Percentiles rank a stretch among this genome's conserved stretches.
Conservation (phyloP, 2,113 vertebrate species). For the Odocoileus hemionus region DNA sequence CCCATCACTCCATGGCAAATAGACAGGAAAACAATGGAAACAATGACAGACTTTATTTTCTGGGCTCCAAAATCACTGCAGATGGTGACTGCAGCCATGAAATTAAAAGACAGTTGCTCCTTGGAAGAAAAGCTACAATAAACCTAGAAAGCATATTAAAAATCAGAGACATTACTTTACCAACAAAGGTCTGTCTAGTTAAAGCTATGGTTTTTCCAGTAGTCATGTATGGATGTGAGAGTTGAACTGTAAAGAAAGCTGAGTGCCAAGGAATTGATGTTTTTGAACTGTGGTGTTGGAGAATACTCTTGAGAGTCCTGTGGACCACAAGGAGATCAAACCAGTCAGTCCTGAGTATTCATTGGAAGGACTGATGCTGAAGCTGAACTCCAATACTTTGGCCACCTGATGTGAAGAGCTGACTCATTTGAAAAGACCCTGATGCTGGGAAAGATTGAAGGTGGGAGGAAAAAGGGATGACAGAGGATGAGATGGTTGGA, state of each 20-base stretch:
- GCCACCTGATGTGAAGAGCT: not conserved
- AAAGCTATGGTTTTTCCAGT: not conserved
- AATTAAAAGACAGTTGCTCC: not conserved
- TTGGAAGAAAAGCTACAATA: not conserved
- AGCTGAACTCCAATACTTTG: not conserved
- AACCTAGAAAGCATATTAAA: not conserved
- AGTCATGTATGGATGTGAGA: not conserved
- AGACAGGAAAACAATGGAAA: not conserved
- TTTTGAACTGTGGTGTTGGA: not conserved
- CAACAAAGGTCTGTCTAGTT: not conserved
- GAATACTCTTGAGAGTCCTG: not conserved
- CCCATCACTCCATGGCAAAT: not conserved
- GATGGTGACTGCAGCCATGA: not conserved
- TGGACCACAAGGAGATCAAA: not conserved
- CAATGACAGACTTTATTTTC: not conserved
- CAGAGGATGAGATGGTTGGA: not conserved
- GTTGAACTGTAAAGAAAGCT: not conserved
- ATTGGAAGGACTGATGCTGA: not conserved
- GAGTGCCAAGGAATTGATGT: not conserved
- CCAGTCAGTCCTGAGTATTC: not conserved
- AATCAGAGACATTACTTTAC: not conserved
- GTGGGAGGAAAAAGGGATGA: rapidly evolving
- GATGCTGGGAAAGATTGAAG: not conserved
- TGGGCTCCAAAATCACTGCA: not conserved
- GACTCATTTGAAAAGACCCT: not conserved